These are phyloP conservation scores for Hippoglossus stenolepis DNA, from an alignment of 2,113 vertebrate genomes.

Conservation along the genomic window DNA sequence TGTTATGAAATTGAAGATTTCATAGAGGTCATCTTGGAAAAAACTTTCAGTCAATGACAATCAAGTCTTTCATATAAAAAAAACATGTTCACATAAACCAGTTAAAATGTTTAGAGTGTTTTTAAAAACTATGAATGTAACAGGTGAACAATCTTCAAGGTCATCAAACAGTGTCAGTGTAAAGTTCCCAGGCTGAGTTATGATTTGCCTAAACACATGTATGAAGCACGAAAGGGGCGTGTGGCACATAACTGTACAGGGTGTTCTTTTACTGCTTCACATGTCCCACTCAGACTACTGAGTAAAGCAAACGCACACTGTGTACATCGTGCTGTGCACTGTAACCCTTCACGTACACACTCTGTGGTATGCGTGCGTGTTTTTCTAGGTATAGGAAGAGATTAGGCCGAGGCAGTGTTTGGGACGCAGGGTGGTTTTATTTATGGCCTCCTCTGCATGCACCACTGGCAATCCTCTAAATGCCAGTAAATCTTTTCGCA, in stretches of 20 bases:
- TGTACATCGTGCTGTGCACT: no score
- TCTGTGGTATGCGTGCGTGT: neutral
- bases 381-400: constrained; percentile 16
- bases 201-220: constrained; percentile 11
- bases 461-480: constrained; percentile 67
- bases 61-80: neutral
- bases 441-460: constrained; percentile 53
- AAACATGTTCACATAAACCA: neutral
- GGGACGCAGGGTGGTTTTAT: constrained; percentile 51
- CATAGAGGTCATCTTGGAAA: neutral
- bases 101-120: neutral
- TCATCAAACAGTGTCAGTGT: neutral
- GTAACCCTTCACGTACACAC: neutral
- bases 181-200: neutral
- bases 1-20: neutral
- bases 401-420: constrained; percentile 45
- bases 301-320: neutral
- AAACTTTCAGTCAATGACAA: no score
- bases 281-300: neutral
- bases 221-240: neutral
- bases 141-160: neutral
- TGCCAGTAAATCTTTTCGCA: constrained; percentile 34
- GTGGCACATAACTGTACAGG: constrained; percentile 29
- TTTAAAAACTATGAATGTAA: neutral
- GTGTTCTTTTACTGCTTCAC: constrained; percentile 40